Base-by-base conservation (phyloP, 2,113 vertebrate genomes). In the Pelecanus crispus region DNA sequence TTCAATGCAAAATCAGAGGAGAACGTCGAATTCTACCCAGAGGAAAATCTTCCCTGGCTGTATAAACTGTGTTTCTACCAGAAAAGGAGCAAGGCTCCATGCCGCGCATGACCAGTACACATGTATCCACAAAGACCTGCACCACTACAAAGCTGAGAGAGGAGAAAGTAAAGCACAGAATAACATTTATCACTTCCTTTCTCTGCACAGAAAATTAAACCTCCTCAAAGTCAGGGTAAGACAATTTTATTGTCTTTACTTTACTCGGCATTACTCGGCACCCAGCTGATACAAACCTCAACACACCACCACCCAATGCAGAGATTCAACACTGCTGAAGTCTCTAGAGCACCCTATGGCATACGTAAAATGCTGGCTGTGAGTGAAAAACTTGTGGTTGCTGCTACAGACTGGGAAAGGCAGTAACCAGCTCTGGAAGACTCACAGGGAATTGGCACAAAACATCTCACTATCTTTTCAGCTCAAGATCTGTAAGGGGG, bases 241-340 rank as follows among this genome's bases (percentile, higher is more conserved):
- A 26, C 32, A 91, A 66, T n/a, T n/a, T n/a, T n/a, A n/a, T n/a
- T n/a, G n/a, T n/a, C n/a, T n/a, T n/a, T n/a, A n/a, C n/a, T n/a
- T n/a, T n/a, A n/a, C n/a, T n/a, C n/a, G n/a, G n/a, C n/a, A n/a
- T n/a, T n/a, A 18, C 31, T 32, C 18, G 50, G 72, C 44, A 40
- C 49, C 16, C 86, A 70, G n/a, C 13, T 38, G 72, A 75, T 7
- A 44, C 32, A 75, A 62, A 58, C 13, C 47, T 28, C 74, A 78
- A 17, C 34, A 63, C 15, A 14, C 20, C 0, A 0, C 13, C 17
- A 45, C 59, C 61, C 66, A 45, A 0, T 13, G 38, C 52, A 84
- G 56, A 82, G 28, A 42, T 28, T 45, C 61, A 77, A 40, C 44
- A 40, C 12, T 2, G 6, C 42, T 29, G 38, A 2, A 68, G 47